Evolutionary conservation across 2,113 vertebrate genomes (phyloP).

Genomic region (Himantopus leucocephalus): DNA sequence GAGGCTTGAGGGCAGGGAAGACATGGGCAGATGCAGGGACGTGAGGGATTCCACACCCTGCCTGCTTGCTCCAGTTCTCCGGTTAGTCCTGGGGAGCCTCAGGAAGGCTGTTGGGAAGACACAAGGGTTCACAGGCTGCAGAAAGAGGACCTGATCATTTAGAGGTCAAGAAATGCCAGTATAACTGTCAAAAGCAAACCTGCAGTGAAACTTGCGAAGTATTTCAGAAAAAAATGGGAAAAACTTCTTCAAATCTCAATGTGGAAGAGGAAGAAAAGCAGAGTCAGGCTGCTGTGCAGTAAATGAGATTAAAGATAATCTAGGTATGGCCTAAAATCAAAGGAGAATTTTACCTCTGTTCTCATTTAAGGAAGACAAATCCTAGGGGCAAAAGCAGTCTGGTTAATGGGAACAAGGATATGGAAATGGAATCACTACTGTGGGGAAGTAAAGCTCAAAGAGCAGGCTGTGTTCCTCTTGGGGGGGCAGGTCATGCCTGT

Average conservation of each 20-base stretch:
- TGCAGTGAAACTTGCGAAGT: not conserved
- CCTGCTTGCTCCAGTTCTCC: not conserved
- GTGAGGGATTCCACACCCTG: not conserved
- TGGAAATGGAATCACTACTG: conserved; percentile 2
- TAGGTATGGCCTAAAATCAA: conserved; percentile 53
- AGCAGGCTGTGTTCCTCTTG: not conserved
- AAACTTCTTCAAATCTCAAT: not conserved
- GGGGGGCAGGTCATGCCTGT: not conserved
- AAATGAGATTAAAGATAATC: conserved; percentile 49
- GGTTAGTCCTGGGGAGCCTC: not conserved
- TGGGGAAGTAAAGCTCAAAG: not conserved
- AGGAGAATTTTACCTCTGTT: conserved; percentile 45
- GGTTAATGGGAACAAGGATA: conserved; percentile 20
- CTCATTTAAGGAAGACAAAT: conserved; percentile 37
- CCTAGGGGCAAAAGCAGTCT: conserved; percentile 25
- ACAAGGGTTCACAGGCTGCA: not conserved
- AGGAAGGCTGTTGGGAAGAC: not conserved
- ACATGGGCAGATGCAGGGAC: not conserved
- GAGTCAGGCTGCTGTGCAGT: not conserved
- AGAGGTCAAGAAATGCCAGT: not conserved
- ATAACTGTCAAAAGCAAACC: not conserved
- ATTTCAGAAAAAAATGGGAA: not conserved
- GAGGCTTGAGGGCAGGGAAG: not conserved
- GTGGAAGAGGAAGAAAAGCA: not conserved
- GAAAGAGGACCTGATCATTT: not conserved